Base-by-base conservation (phyloP, 2,888 invertebrate genomes). In the Aplocera efformata region DNA sequence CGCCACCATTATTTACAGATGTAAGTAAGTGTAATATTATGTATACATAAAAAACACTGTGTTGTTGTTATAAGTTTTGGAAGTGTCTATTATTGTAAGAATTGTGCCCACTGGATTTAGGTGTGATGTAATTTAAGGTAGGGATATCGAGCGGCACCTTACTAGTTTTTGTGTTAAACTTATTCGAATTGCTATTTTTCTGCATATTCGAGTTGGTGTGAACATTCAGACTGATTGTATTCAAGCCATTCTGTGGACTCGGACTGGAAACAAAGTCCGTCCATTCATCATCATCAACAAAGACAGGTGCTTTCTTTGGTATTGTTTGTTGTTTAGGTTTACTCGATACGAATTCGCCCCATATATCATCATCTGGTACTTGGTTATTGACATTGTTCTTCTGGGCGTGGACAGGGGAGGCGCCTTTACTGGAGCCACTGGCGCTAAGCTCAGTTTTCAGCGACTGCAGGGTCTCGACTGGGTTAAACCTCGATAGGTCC, bases 301-400 rank as follows among this genome's bases (percentile, higher is more conserved):
- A 73, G 1, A 58, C 53, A 0, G 69, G 53, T 7, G 63, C 53
- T 53, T 79, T 82, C 49, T 77, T 77, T 21, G 68, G 53, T 23
- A 63, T 39, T 2, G 61, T 33, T 37, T 63, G 61, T 42, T 72
- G 76, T 54, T 73, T 79, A 1, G 88, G 85, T 47, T 76, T 81
- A 53, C 82, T 86, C 0, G 89, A 91, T 10, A 91, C 89, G 61
- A 91, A 91, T 49, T 91, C 91, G 1, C 90, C 89, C 91, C 91
- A 91, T 53, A 88, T 88, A 42, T 91, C 91, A 9, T 91, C 90
- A 31, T 90, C 90, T 2, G 65, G 24, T 9, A 48, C 47, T 52
- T 76, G 74, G 35, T 63, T 74, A 8, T 49, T 63, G 3, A 33
- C 44, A 8, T 56, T 29, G 22, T 38, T 66, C 43, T 69, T 73